Conservation (phyloP, 2,888 invertebrate species). For the Brachylomia viminalis region DNA sequence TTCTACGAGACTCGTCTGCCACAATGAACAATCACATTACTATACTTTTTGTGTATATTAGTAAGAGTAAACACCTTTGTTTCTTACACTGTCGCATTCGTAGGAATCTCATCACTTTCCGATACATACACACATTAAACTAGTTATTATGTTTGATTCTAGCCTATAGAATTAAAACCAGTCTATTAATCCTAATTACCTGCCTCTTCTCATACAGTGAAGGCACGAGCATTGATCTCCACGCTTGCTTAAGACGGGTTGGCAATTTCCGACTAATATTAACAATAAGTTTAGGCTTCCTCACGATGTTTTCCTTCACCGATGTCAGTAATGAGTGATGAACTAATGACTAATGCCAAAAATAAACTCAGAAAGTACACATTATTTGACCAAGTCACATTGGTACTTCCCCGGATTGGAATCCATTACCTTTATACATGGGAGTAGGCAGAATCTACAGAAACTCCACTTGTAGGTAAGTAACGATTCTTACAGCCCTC, state of each 20-base stretch:
- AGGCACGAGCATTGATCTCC: too few relatives aligned
- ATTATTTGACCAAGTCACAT: too few relatives aligned
- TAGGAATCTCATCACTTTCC: slow-evolving; percentile 44
- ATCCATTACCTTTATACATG: neutral
- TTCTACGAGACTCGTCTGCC: slow-evolving; percentile 81
- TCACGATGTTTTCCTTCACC: too few relatives aligned
- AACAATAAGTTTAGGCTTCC: too few relatives aligned
- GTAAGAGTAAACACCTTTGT: slow-evolving; percentile 79
- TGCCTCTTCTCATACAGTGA: too few relatives aligned
- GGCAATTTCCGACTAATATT: too few relatives aligned
- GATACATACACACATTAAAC: slow-evolving; percentile 36
- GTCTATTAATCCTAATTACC: too few relatives aligned
- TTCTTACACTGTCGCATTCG: slow-evolving; percentile 45
- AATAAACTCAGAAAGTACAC: too few relatives aligned
- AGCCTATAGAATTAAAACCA: neutral
- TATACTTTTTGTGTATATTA: slow-evolving; percentile 82
- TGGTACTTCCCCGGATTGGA: too few relatives aligned
- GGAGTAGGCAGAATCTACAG: neutral
- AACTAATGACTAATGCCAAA: too few relatives aligned
- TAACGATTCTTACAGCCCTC: neutral
- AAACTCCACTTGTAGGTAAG: neutral
- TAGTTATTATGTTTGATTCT: slow-evolving; percentile 1
- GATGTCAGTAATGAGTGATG: too few relatives aligned
- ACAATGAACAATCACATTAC: slow-evolving; percentile 85
- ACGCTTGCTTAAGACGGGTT: too few relatives aligned